phyloP scores from a whole-genome alignment of 1,140 invertebrate genomes.

The Stegodyphus dumicola region DNA sequence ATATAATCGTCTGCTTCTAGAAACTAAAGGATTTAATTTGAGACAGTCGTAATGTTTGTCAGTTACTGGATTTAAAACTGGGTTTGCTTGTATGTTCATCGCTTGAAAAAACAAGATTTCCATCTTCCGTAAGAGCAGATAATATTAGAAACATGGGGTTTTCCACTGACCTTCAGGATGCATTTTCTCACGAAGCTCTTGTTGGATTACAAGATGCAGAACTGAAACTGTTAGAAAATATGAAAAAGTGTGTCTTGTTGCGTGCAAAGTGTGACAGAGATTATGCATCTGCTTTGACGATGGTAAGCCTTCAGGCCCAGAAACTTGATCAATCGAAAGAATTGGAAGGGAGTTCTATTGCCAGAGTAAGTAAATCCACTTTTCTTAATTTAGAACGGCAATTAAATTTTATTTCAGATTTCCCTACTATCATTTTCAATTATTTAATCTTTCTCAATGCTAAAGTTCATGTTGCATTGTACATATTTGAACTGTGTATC shows the following conservation, averaged over 20 bases:
- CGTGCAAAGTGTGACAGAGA: conserved; percentile 92
- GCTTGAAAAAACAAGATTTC: background rate
- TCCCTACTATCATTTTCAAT: no score
- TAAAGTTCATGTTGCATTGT: no score
- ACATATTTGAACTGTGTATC: no score
- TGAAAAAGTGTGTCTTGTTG: conserved; percentile 83
- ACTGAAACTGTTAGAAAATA: conserved; percentile 86
- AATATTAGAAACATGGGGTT: conserved; percentile 78
- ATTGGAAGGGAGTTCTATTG: conserved; percentile 60
- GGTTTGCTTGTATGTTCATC: background rate
- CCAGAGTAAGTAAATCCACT: conserved; percentile 58
- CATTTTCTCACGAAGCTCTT: conserved; percentile 81
- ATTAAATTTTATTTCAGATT: no score
- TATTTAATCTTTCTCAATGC: no score
- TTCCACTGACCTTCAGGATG: conserved; percentile 82
- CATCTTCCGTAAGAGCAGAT: background rate
- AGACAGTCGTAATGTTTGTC: background rate
- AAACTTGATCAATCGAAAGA: conserved; percentile 78
- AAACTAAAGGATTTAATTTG: background rate
- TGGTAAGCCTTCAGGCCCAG: conserved; percentile 81
- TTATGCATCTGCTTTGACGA: conserved; percentile 83
- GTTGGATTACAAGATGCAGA: conserved; percentile 89
- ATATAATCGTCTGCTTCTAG: background rate
- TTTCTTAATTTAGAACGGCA: background rate
- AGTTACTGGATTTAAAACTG: background rate